phyloP scores from a whole-genome alignment of 2,113 vertebrate genomes.

The Bagarius yarrelli region DNA sequence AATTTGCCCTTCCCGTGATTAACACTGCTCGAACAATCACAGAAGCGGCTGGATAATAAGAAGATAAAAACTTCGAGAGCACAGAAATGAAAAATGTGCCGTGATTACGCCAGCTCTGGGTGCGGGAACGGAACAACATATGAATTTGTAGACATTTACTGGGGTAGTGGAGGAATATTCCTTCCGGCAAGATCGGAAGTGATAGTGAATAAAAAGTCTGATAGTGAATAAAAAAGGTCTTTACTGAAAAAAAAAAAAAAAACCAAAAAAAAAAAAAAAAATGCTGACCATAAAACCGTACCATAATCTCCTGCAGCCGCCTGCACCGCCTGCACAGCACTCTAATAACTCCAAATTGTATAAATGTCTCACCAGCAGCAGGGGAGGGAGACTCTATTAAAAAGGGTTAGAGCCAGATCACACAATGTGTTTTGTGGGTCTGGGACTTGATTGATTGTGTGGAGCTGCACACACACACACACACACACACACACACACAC shows the following conservation, averaged over 20 bases:
- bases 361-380: slow-evolving; percentile 36
- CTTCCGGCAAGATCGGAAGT: slow-evolving; percentile 18
- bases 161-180: slow-evolving; percentile 23
- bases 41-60: slow-evolving; percentile 41
- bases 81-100: slow-evolving; percentile 29
- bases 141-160: slow-evolving; percentile 27
- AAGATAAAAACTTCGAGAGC: slow-evolving; percentile 47
- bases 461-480: slow-evolving; percentile 28
- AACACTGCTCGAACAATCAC: slow-evolving; percentile 35
- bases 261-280: background rate
- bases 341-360: slow-evolving; percentile 39
- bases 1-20: slow-evolving; percentile 47
- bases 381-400: slow-evolving; percentile 39
- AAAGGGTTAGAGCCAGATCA: slow-evolving; percentile 35
- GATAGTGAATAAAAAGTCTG: slow-evolving; percentile 17
- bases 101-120: slow-evolving; percentile 19
- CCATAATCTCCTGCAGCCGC: slow-evolving; percentile 26
- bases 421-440: slow-evolving; percentile 38
- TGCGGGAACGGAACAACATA: slow-evolving; percentile 22
- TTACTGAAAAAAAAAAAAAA: slow-evolving; percentile 8
- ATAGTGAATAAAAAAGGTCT: slow-evolving; percentile 33
- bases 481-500: no score
- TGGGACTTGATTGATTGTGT: slow-evolving; percentile 43
- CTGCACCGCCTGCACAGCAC: slow-evolving; percentile 13
- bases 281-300: background rate